Evolutionary conservation across 2,888 invertebrate species (phyloP).

Genomic region (Meteorus cinctellus): DNA sequence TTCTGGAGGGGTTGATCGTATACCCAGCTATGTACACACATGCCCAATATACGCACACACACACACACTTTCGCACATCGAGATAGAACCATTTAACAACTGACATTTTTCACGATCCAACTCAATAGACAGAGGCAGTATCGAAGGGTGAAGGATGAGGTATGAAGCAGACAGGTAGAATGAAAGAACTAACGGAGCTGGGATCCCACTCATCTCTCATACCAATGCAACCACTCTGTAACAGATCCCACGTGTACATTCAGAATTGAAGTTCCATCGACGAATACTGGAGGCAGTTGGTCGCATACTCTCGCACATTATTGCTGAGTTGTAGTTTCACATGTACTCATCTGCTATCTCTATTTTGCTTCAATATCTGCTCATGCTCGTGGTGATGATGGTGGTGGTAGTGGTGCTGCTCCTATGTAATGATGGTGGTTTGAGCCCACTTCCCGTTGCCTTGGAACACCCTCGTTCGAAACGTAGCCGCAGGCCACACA

Average conservation of each 20-base stretch:
- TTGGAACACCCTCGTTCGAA: slow-evolving; percentile 56
- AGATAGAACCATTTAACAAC: neutral
- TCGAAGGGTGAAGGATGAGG: neutral
- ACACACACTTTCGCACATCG: neutral
- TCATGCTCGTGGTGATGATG: neutral
- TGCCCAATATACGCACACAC: too few relatives aligned
- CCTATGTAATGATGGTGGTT: slow-evolving; percentile 50
- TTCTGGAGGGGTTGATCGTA: neutral
- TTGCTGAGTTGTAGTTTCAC: slow-evolving; percentile 49
- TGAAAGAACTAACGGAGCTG: neutral
- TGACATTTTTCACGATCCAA: neutral
- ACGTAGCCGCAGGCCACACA: slow-evolving; percentile 62
- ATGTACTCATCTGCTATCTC: too few relatives aligned
- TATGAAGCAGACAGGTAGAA: slow-evolving; percentile 7
- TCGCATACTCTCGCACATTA: slow-evolving; percentile 42
- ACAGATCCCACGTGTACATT: neutral
- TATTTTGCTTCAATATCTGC: too few relatives aligned
- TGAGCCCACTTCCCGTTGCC: slow-evolving; percentile 62
- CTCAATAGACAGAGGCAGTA: neutral
- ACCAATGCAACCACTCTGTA: slow-evolving; percentile 6
- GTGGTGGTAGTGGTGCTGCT: slow-evolving; percentile 43
- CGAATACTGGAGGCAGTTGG: slow-evolving; percentile 42
- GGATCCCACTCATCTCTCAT: neutral
- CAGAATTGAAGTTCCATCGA: slow-evolving; percentile 35
- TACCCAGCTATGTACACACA: neutral